Percentiles rank a stretch among this genome's conserved stretches.
These are phyloP conservation scores for Xiphydria camelus DNA, from an alignment of 2,888 invertebrate genomes.

Conservation along the genomic window DNA sequence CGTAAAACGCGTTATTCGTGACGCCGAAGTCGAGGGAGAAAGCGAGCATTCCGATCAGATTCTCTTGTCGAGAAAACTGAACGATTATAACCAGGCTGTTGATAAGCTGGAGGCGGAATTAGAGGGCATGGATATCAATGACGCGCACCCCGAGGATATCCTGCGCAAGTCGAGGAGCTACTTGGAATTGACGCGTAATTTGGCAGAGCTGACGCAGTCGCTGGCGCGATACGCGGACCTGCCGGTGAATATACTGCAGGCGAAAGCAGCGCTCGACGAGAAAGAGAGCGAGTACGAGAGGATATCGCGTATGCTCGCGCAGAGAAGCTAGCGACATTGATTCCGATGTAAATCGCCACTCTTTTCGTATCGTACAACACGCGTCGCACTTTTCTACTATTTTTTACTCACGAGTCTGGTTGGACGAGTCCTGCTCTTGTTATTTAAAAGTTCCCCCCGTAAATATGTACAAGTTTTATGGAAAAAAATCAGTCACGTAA, in stretches of 20 bases:
- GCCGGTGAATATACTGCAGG: slow-evolving; percentile 47
- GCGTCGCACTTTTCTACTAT: no score
- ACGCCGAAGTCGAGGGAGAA: slow-evolving; percentile 25
- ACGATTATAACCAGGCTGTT: slow-evolving; percentile 39
- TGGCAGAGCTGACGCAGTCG: slow-evolving; percentile 32
- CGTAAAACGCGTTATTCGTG: slow-evolving; percentile 26
- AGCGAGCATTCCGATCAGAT: slow-evolving; percentile 31
- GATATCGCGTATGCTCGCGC: slow-evolving; percentile 18
- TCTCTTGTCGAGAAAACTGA: slow-evolving; percentile 35
- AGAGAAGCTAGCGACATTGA: no score
- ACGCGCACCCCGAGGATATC: slow-evolving; percentile 35
- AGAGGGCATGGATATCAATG: slow-evolving; percentile 29
- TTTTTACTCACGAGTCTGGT: no score
- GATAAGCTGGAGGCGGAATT: slow-evolving; percentile 35
- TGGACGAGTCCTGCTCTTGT: no score
- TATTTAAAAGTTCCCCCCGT: no score
- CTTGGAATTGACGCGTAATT: slow-evolving; percentile 33
- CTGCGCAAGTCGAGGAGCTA: slow-evolving; percentile 36
- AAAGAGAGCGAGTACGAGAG: slow-evolving; percentile 40
- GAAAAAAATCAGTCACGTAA: no score
- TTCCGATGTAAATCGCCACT: no score
- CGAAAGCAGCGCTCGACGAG: slow-evolving; percentile 41
- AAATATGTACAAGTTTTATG: no score
- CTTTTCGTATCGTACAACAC: no score
- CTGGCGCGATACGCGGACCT: slow-evolving; percentile 42